A percentile compares a stretch with the other conserved stretches of the same genome.
Evolutionary conservation across 37 sponge, comb jelly and placozoan genomes (phyloP).

Genomic region (Hormiphora californensis): DNA sequence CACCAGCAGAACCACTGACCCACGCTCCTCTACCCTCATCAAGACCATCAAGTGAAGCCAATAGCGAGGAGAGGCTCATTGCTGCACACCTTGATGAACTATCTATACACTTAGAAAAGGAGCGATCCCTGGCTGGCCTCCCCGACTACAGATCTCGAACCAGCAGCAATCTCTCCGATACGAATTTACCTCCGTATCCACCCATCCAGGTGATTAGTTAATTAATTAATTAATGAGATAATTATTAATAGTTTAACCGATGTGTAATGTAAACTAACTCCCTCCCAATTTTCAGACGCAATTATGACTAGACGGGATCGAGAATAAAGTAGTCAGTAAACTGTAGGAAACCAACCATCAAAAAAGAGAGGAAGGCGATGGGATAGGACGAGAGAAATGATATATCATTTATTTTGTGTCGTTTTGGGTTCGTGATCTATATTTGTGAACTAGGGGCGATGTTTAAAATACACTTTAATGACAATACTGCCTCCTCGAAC

Average conservation of each 20-base stretch:
- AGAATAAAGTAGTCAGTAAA: too few relatives aligned
- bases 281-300: background rate
- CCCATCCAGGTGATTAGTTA: background rate
- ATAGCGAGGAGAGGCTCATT: constrained; percentile 14
- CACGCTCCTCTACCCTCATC: too few relatives aligned
- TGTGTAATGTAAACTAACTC: background rate
- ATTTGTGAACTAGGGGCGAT: too few relatives aligned
- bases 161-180: background rate
- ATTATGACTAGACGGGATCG: constrained; percentile 10
- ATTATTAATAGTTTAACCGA: background rate
- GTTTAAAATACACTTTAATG: too few relatives aligned
- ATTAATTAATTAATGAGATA: background rate
- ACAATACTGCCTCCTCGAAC: too few relatives aligned
- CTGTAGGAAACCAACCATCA: too few relatives aligned
- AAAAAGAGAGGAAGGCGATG: too few relatives aligned
- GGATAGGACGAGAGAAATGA: too few relatives aligned
- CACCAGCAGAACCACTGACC: too few relatives aligned
- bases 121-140: background rate
- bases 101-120: constrained; percentile 25
- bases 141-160: background rate
- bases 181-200: background rate
- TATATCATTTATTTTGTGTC: too few relatives aligned
- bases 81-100: constrained; percentile 38
- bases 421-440: too few relatives aligned
- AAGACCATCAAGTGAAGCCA: constrained; percentile 12